phyloP scores from a whole-genome alignment of 2,113 vertebrate genomes.

The Mastomys coucha region DNA sequence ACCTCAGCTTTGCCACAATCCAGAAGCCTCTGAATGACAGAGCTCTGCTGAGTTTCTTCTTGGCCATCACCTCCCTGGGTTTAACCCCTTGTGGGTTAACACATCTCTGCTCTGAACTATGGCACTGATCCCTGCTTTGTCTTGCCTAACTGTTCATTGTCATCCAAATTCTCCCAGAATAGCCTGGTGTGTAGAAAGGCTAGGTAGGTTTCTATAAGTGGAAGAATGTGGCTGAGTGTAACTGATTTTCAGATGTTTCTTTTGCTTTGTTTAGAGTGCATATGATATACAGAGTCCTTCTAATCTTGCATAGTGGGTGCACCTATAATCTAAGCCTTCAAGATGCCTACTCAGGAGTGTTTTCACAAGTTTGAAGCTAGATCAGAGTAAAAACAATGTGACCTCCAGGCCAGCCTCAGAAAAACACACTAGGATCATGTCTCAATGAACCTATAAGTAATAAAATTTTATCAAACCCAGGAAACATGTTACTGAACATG shows the following conservation, averaged over 20 bases:
- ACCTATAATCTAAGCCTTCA: background rate
- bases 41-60: too few species aligned
- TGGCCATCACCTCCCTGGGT: too few species aligned
- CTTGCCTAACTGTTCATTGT: background rate
- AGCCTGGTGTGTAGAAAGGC: background rate
- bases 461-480: background rate
- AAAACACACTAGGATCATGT: background rate
- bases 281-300: background rate
- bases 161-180: background rate
- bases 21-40: background rate
- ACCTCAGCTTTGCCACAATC: background rate
- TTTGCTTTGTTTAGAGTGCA: background rate
- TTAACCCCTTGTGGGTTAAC: too few species aligned
- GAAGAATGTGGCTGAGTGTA: background rate
- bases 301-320: background rate
- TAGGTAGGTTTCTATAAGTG: background rate
- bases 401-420: too few species aligned
- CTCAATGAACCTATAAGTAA: background rate
- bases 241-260: background rate
- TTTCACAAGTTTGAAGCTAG: background rate
- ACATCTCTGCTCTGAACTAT: background rate
- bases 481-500: background rate
- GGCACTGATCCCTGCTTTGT: background rate
- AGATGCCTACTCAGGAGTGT: background rate
- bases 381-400: too few species aligned